Evolutionary conservation across 2,797 vertebrate species (phyloP), one percentile per base, ranked within the genome.

Genomic region (Thunnus albacares): DNA sequence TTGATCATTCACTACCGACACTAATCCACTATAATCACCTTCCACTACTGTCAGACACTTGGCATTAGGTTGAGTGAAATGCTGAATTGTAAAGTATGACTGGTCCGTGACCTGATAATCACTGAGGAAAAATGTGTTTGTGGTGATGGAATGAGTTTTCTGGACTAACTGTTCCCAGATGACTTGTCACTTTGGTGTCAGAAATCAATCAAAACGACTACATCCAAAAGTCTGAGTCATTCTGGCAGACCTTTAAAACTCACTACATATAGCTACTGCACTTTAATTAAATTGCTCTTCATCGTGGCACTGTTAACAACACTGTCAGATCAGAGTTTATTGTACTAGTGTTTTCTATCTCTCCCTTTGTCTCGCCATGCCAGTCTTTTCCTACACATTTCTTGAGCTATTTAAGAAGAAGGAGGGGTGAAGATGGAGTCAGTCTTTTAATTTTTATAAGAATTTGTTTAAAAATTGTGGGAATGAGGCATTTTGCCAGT

Each of bases 1-100:
- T 93, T 92, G 93, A 94, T 95, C 93, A 88, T 94, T 96, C 92
- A 82, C 91, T 86, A 91, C 91, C 86, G 91, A 90, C 87, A 90
- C 93, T 93, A 94, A 95, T 95, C 90, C 85, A 78, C 86, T 82
- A 82, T 92, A 91, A 93, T 94, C 86, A 89, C 91, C 85, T 90
- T 90, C 82, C 87, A 86, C 83, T 88, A 79, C 81, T 77, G 82
- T 85, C 90, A 93, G 92, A 91, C 93, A 86, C 84, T 80, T 80
- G 80, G 91, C 83, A 92, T 94, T 90, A 84, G 76, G 67, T 53
- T 75, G 84, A 93, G 83, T 85, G 87, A 94, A 91, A 94, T 15
- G 69, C 82, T 80, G 83, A 89, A 93, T 93, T 91, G 87, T 59
- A 41, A 78, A 88, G 84, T 80, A 84, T 86, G 90, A 89, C 86